A percentile compares a stretch with the other conserved stretches of the same genome.
These are phyloP conservation scores for Lumbricus terrestris DNA, from an alignment of 2,888 invertebrate species.

Conservation along the genomic window DNA sequence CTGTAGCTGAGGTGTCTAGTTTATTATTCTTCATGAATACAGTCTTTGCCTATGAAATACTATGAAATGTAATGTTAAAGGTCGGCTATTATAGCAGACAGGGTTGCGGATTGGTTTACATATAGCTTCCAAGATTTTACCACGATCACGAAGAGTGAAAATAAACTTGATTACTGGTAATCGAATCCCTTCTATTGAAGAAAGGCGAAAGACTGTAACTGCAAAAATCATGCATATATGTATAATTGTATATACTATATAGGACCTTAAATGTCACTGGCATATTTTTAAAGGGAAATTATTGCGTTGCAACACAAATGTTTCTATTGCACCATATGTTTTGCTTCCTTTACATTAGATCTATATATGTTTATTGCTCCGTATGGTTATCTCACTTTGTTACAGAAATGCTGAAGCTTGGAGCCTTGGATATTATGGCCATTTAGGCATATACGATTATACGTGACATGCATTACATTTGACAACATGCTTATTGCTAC, in stretches of 20 bases:
- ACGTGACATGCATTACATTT: background rate
- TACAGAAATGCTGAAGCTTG: no score
- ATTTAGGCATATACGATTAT: no score
- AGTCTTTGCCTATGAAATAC: background rate
- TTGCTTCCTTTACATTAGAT: no score
- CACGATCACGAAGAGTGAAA: background rate
- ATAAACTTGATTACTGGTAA: no score
- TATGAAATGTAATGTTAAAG: background rate
- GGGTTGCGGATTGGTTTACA: background rate
- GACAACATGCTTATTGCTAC: background rate
- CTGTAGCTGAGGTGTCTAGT: background rate
- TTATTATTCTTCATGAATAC: background rate
- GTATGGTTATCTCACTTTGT: no score
- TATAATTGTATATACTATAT: no score
- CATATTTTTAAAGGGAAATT: background rate
- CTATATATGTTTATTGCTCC: no score
- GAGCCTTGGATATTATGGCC: background rate
- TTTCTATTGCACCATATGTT: background rate
- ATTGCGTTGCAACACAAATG: background rate
- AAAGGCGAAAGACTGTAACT: background rate
- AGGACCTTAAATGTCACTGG: background rate
- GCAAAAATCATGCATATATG: background rate
- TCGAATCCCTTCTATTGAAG: background rate
- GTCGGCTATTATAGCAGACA: background rate
- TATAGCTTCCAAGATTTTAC: background rate